Conservation (phyloP, 2,888 invertebrate genomes). For the Chrysolina americana region DNA sequence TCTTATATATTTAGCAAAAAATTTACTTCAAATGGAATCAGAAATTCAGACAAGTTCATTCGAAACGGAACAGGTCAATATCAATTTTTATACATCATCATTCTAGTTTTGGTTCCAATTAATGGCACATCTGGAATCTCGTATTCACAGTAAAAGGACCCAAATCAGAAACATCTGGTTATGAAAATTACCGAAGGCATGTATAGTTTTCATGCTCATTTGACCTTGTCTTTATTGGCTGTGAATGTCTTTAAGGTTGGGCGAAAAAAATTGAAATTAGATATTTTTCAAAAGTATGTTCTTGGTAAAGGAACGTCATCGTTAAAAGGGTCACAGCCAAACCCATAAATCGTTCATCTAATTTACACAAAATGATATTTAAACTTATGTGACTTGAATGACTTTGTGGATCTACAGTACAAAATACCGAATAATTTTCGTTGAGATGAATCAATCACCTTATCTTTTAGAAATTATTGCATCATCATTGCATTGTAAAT, state of each 20-base stretch:
- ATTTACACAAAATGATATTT: not conserved
- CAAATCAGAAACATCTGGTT: conserved; percentile 38
- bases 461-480: too few species aligned
- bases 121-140: conserved; percentile 42
- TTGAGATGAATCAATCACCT: too few species aligned
- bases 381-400: not conserved
- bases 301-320: not conserved
- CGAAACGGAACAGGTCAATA: conserved; percentile 30
- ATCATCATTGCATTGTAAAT: too few species aligned
- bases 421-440: too few species aligned
- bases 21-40: too few species aligned
- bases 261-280: conserved; percentile 7
- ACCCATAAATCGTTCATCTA: not conserved
- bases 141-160: conserved; percentile 34
- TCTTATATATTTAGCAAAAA: too few species aligned
- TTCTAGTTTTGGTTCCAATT: conserved; percentile 40
- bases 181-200: not conserved
- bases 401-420: too few species aligned
- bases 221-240: conserved; percentile 18
- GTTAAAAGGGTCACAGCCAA: not conserved
- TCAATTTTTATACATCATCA: conserved; percentile 35
- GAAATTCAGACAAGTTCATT: too few species aligned
- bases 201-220: conserved; percentile 11
- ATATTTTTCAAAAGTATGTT: conserved; percentile 1
- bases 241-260: conserved; percentile 3